These are phyloP conservation scores for Micropoecilia bifurca DNA, from an alignment of 2,797 vertebrate species.

Conservation along the genomic window DNA sequence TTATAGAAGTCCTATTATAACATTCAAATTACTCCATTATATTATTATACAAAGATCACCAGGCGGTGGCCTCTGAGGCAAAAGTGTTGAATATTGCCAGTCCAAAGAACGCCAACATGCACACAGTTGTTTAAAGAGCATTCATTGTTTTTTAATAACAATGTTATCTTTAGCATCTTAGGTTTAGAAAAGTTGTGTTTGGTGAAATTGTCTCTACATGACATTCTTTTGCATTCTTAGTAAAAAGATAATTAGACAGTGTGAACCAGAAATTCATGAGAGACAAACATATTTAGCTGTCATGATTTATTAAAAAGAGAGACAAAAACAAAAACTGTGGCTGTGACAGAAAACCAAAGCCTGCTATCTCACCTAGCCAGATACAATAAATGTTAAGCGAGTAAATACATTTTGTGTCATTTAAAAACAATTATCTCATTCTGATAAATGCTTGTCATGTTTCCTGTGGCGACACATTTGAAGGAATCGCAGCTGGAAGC, in stretches of 20 bases:
- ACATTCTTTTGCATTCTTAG: background rate
- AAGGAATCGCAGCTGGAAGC: constrained; percentile 9
- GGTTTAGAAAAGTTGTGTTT: background rate
- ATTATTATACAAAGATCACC: background rate
- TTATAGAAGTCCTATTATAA: background rate
- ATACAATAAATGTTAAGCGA: background rate
- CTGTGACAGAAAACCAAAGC: background rate
- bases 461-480: constrained; percentile 4
- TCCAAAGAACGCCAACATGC: background rate
- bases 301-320: constrained; percentile 1
- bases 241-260: background rate
- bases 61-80: background rate
- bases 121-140: no score
- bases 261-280: background rate
- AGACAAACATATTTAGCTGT: background rate
- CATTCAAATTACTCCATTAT: background rate
- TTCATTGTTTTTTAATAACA: no score
- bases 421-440: constrained; percentile 7
- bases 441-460: constrained; percentile 1
- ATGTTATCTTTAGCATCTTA: background rate
- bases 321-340: background rate
- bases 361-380: fast-evolving
- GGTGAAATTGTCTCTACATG: background rate
- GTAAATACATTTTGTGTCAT: background rate
- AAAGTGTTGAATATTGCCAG: background rate